Percentiles rank a stretch among this genome's conserved stretches.
These are phyloP conservation scores for Blera fallax DNA, from an alignment of 2,888 invertebrate genomes.

Conservation along the genomic window DNA sequence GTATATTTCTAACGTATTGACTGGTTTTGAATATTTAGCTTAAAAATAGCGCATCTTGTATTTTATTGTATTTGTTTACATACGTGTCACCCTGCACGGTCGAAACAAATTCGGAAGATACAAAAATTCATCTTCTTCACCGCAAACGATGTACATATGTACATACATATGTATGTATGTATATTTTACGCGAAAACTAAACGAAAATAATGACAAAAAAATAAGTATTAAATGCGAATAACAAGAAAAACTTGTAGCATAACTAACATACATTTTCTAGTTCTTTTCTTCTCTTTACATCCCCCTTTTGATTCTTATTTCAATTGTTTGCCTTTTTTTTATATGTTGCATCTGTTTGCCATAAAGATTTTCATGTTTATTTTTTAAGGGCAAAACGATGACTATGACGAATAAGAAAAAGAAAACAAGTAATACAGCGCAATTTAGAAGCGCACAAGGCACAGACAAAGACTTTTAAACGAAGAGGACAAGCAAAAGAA, in stretches of 20 bases:
- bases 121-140: conserved; percentile 35
- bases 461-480: conserved; percentile 58
- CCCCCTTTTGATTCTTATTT: conserved; percentile 40
- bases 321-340: conserved; percentile 59
- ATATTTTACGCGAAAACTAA: conserved; percentile 44
- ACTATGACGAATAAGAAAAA: conserved; percentile 50
- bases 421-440: conserved; percentile 40
- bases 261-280: conserved; percentile 67
- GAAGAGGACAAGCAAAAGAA: conserved; percentile 6
- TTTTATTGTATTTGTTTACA: too few relatives aligned
- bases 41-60: too few relatives aligned
- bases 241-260: conserved; percentile 69
- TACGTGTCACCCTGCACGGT: neutral
- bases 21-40: too few relatives aligned
- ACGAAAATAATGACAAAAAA: conserved; percentile 14
- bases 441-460: conserved; percentile 24
- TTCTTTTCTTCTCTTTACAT: conserved; percentile 26
- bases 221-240: conserved; percentile 29
- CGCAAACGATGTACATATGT: conserved; percentile 13
- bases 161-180: too few relatives aligned
- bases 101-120: neutral
- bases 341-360: conserved; percentile 68
- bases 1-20: too few relatives aligned
- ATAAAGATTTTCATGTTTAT: conserved; percentile 66
- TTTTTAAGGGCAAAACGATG: conserved; percentile 55